Percentiles rank a stretch among this genome's conserved stretches.
These are phyloP conservation scores for Micropterix aruncella DNA, from an alignment of 2,888 invertebrate species.

Conservation along the genomic window DNA sequence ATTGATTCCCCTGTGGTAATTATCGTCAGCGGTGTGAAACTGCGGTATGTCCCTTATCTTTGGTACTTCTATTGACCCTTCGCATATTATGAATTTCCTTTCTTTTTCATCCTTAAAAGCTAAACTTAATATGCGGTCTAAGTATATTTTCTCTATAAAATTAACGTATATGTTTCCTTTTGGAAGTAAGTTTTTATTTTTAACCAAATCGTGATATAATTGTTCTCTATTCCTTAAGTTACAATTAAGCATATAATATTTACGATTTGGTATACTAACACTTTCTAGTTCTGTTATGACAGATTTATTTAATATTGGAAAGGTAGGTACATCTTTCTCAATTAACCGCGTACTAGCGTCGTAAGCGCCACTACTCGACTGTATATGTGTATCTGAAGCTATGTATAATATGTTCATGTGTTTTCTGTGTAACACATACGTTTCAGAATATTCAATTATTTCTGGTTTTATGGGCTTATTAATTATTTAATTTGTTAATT, in stretches of 20 bases:
- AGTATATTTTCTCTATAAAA: not conserved
- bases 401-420: not conserved
- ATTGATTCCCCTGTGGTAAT: not conserved
- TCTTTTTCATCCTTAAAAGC: not conserved
- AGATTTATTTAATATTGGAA: not conserved
- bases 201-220: not conserved
- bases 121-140: not conserved
- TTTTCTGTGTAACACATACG: not conserved
- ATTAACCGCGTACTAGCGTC: not conserved
- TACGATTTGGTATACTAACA: not conserved
- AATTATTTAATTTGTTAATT: not conserved
- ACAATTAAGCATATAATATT: not conserved
- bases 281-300: too few relatives aligned
- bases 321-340: not conserved
- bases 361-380: not conserved
- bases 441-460: not conserved
- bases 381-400: not conserved
- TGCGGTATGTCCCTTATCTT: not conserved
- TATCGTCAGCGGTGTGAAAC: not conserved
- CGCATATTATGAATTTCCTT: not conserved
- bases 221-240: not conserved
- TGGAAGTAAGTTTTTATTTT: not conserved
- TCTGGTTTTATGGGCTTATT: not conserved
- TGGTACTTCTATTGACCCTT: not conserved
- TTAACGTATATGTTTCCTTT: not conserved